Base-by-base conservation (phyloP, 1,140 invertebrate genomes). In the Pararge aegeria region DNA sequence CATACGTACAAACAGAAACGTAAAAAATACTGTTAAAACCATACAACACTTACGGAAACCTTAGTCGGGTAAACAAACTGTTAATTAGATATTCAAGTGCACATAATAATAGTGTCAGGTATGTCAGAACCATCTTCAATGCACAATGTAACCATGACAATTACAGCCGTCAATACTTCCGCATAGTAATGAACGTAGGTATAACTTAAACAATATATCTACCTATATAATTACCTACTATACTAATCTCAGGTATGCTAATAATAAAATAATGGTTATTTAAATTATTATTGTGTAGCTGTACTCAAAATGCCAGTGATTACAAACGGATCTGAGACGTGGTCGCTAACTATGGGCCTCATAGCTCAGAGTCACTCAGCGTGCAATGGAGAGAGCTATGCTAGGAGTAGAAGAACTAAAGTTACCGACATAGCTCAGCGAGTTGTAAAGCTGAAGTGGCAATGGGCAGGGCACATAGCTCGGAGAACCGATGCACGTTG, bases 191-290 rank as follows among this genome's bases (percentile, higher is more conserved):
- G 50, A 52, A 48, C 40, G 37, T 30, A 55, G 48, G 21, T 12
- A 20, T 18, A 12, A 34, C 9, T 12, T n/a, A 27, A 5, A 27
- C 27, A 27, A 7, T 7, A 34, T 34, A 34, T n/a, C 30, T 24
- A 24, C 30, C 30, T 12, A n/a, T 12, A 34, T 4, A 34, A 34
- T 34, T 34, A 34, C 30, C 30, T 34, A 34, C 30, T 12, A 27
- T 12, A 12, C 7, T n/a, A n/a, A 34, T 10, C 30, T 34, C 10
- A 34, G 12, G n/a, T 12, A 46, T 20, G 34, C 52, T 63, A 59
- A 56, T 54, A 63, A 67, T 59, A 55, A 59, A 51, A 59, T 55
- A 63, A 67, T 59, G 56, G 58, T 46, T 60, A 66, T 57, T 10
- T 7, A 34, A 5, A 27, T 7, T 27, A 27, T 27, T 27, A 9